Percentiles rank a stretch among this genome's conserved stretches.
These are phyloP conservation scores for Protonemura montana DNA, from an alignment of 2,888 invertebrate species.

Conservation along the genomic window DNA sequence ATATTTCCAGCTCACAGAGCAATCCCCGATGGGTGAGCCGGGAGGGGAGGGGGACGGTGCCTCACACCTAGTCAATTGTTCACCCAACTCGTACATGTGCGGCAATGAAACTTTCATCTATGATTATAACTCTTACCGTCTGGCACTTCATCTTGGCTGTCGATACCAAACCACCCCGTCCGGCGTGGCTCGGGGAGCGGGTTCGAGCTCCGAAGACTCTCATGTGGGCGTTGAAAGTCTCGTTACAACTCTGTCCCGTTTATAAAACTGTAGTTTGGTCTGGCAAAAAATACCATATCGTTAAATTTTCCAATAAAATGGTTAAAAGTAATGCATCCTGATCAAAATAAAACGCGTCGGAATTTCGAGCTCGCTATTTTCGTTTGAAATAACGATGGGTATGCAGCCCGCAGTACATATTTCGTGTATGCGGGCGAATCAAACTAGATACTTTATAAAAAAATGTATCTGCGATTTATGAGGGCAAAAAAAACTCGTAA, in stretches of 20 bases:
- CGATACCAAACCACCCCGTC: background rate
- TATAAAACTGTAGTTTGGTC: background rate
- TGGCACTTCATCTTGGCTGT: background rate
- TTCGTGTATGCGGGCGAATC: background rate
- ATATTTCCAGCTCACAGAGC: background rate
- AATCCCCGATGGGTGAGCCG: background rate
- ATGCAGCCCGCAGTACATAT: too few relatives aligned
- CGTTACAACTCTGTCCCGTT: background rate
- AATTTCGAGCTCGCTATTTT: too few relatives aligned
- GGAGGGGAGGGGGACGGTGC: background rate
- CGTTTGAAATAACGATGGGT: too few relatives aligned
- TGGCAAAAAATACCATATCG: background rate
- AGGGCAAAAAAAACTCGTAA: background rate
- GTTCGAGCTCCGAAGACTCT: background rate
- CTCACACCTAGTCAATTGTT: background rate
- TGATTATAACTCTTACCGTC: background rate
- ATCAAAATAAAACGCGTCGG: background rate
- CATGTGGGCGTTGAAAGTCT: background rate
- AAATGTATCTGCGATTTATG: background rate
- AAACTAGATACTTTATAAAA: background rate
- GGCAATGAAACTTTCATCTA: constrained; percentile 1
- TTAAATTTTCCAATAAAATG: background rate
- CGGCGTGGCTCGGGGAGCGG: background rate
- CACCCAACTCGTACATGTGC: background rate
- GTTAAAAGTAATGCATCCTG: background rate